Base-by-base conservation (phyloP, 35 echinoderm and acorn worm genomes). In the Apostichopus japonicus region DNA sequence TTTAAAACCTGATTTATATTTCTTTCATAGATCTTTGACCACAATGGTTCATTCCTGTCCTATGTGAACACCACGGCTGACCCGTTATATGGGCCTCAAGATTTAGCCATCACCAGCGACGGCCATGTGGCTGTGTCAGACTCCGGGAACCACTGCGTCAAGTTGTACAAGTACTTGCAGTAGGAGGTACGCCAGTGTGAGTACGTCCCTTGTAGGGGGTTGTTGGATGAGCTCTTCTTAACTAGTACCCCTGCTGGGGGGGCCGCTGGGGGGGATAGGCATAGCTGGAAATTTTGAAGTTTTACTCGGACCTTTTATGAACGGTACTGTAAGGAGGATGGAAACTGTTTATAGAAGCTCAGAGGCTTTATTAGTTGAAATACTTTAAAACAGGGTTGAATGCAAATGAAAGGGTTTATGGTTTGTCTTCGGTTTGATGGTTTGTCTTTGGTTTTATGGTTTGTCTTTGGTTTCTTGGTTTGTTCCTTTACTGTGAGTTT, bases 151-250 rank as follows among this genome's bases (percentile, higher is more conserved):
- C 94, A 98, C 89, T 98, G 97, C 77, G 97, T 98, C 61, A 98
- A 98, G 93, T 92, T 98, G 76, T 98, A 98, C 95, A 98, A 98
- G 93, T 98, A 98, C 93, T 94, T 98, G 78, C 97, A 98, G 97
- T 98, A 98, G 97, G 93, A 98, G 95, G 93, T 98, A 93, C 95
- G 91, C 86, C 92, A 94, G 94, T 98, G 96, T 94, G 94, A 92
- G 86, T 98, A 95, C 92, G 96, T 98, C 95, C 94, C 94, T 91
- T 98, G 96, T 91, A 93, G 94, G 92, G 96, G 96, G 81, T 94
- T 98, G 77, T 82, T 98, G 90, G 94, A 98, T 63, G 90, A 93
- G 92, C 80, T 92, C 62, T 89, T 89, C 27, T 27, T 89, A 63
- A 89, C 86, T 33, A 89, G 86, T 73, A 89, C 33, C 72, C 5